These are phyloP conservation scores for Podabrus alpinus DNA, from an alignment of 2,888 invertebrate species.

Conservation along the genomic window DNA sequence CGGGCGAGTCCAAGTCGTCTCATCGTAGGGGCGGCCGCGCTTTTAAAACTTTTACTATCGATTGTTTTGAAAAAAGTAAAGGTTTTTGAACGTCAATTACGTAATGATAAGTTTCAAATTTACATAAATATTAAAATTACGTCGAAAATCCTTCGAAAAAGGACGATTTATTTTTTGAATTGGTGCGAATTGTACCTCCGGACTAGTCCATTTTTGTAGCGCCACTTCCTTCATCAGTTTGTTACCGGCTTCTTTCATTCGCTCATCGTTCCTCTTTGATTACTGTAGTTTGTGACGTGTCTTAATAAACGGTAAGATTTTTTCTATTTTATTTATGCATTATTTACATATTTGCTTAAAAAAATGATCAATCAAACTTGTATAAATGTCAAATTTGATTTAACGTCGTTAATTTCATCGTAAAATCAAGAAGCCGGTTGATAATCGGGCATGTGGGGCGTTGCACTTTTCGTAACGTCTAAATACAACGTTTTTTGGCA, in stretches of 20 bases:
- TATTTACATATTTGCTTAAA: not conserved
- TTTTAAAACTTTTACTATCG: slow-evolving; percentile 10
- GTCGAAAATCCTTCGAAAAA: not conserved
- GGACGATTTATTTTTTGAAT: slow-evolving; percentile 43
- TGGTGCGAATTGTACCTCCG: slow-evolving; percentile 40
- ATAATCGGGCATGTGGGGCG: slow-evolving; percentile 2
- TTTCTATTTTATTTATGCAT: slow-evolving; percentile 3
- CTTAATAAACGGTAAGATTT: slow-evolving; percentile 50
- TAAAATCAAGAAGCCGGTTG: not conserved
- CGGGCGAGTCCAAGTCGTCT: slow-evolving; percentile 22
- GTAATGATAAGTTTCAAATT: slow-evolving; percentile 18
- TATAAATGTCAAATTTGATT: not conserved
- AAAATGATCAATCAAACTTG: not conserved
- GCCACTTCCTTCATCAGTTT: slow-evolving; percentile 45
- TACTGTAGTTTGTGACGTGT: slow-evolving; percentile 50
- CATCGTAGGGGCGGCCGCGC: slow-evolving; percentile 45
- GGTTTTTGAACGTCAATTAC: slow-evolving; percentile 25
- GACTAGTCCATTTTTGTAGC: slow-evolving; percentile 39
- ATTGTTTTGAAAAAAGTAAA: slow-evolving; percentile 30
- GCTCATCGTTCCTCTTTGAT: slow-evolving; percentile 47
- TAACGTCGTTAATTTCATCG: not conserved
- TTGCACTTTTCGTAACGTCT: not conserved
- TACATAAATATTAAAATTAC: not conserved
- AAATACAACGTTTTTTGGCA: not conserved
- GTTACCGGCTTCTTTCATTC: slow-evolving; percentile 53